Base-by-base conservation (phyloP, 1,140 invertebrate species). In the Sinonovacula constricta region DNA sequence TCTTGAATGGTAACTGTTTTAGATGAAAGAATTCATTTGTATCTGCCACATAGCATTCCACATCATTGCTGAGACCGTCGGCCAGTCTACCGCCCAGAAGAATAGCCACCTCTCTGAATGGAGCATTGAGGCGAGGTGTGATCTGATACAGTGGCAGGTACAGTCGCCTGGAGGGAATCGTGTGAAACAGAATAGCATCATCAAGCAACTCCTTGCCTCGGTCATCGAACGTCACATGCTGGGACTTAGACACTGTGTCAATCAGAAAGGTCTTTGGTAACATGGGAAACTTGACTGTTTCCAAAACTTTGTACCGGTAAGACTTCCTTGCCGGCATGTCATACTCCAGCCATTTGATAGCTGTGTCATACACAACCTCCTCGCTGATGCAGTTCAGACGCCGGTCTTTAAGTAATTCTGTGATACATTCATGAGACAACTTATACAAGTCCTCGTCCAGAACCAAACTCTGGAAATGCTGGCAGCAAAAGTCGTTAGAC, bases 41-140 rank as follows among this genome's bases (percentile, higher is more conserved):
- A 67, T 88, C 85, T 5, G 86, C 78, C n/a, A 83, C 69, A 51
- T 84, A 89, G 65, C 83, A 86, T 77, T 88, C 87, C 1, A 89
- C 87, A 62, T 89, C 88, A 82, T 86, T 89, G 71, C 88, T 89
- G 10, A 89, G 71, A 14, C 88, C 88, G 60, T 89, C 88, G 1
- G 84, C 62, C 0, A 89, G 79, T 22, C 88, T 78, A 12, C 88
- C 88, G 7, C 88, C 88, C 1, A 89, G 72, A 2, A 89, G 81
- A 31, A 89, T 81, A 14, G 88, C 87, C 51, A 82, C 79, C 72
- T 89, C 88, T 51, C 65, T 82, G 26, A 81, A 79, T 36, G 83
- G 80, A 56, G 82, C 85, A 15, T 85, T 84, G n/a, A 80, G 77
- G 0, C 88, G 79, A n/a, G 88, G 88, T 14, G 88, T 88, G 26